Conservation (phyloP, 2,113 vertebrate species). For the Pterocles orientalis region DNA sequence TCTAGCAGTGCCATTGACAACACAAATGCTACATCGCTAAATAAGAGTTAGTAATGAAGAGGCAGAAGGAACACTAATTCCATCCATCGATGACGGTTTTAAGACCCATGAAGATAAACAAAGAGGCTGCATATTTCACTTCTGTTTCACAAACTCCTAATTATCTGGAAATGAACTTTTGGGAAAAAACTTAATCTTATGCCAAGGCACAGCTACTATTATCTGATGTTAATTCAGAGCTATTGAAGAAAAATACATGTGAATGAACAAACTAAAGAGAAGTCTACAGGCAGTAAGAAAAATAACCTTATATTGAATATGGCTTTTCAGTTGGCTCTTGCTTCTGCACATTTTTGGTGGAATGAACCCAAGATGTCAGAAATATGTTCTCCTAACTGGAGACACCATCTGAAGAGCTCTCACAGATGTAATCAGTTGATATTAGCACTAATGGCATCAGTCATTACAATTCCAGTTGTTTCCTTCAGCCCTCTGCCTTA, state of each 20-base stretch:
- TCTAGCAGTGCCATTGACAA: slow-evolving; percentile 15
- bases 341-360: neutral
- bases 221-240: slow-evolving; percentile 44
- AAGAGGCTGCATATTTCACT: slow-evolving; percentile 8
- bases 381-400: neutral
- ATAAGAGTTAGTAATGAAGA: slow-evolving; percentile 34
- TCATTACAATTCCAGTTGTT: neutral
- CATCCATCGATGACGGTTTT: slow-evolving; percentile 22
- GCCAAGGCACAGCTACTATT: slow-evolving; percentile 33
- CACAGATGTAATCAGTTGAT: neutral
- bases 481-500: neutral
- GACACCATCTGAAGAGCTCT: neutral
- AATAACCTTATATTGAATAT: neutral
- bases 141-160: slow-evolving; percentile 40
- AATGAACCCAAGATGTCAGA: slow-evolving; percentile 2
- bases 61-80: slow-evolving; percentile 48
- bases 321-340: neutral
- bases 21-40: slow-evolving; percentile 17
- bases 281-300: neutral
- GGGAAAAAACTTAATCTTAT: slow-evolving; percentile 43
- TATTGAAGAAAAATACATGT: neutral
- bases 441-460: neutral
- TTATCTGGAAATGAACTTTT: slow-evolving; percentile 46
- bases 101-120: neutral
- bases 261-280: neutral